A percentile compares a stretch with the other conserved stretches of the same genome.
Evolutionary conservation across 64 coral and sea anemone species (phyloP).

Genomic region (Pocillopora damicornis): DNA sequence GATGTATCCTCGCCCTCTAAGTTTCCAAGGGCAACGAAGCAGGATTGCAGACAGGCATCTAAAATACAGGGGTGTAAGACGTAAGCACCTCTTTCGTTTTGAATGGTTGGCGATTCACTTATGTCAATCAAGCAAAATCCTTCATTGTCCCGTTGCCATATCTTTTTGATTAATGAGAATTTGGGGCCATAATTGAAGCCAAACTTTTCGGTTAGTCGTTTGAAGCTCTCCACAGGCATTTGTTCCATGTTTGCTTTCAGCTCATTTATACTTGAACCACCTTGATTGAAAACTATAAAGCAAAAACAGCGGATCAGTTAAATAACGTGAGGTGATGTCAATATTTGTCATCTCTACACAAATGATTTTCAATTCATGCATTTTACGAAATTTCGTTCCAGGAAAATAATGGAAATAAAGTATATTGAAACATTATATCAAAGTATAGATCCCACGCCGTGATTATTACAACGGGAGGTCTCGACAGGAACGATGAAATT

Average conservation of each 20-base stretch:
- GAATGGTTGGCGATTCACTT: not conserved
- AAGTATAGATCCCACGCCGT: too few species aligned
- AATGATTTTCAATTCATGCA: too few species aligned
- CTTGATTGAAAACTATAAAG: not conserved
- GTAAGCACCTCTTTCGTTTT: conserved; percentile 11
- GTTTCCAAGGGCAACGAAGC: conserved; percentile 10
- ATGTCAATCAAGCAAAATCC: conserved; percentile 23
- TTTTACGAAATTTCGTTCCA: too few species aligned
- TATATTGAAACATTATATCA: too few species aligned
- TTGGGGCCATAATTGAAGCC: conserved; percentile 55
- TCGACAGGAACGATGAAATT: too few species aligned
- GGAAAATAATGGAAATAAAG: too few species aligned
- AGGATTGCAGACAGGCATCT: conserved; percentile 71
- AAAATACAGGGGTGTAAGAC: conserved; percentile 57
- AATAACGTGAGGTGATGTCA: too few species aligned
- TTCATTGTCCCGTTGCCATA: conserved; percentile 27
- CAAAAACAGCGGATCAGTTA: too few species aligned
- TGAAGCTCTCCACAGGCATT: conserved; percentile 27
- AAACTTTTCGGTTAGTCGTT: conserved; percentile 7
- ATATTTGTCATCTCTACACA: too few species aligned
- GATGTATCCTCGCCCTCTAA: not conserved
- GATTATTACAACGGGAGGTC: too few species aligned
- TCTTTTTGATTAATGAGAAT: conserved; percentile 42
- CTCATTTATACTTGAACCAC: conserved; percentile 9
- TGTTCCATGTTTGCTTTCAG: conserved; percentile 24